These are phyloP conservation scores for Perognathus longimembris DNA, from an alignment of 2,113 vertebrate species.

Conservation along the genomic window DNA sequence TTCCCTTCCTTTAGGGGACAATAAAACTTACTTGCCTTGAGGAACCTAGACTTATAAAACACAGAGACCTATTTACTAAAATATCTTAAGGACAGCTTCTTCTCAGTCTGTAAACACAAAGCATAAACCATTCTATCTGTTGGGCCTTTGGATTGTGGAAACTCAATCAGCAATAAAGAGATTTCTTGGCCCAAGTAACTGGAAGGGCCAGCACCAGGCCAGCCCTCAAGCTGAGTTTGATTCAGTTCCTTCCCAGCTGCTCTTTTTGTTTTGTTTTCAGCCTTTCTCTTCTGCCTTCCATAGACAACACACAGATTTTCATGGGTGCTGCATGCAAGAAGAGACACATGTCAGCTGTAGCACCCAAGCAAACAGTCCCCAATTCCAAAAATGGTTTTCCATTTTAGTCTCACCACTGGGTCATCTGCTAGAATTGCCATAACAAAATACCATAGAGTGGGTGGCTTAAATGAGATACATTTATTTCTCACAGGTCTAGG, in stretches of 20 bases:
- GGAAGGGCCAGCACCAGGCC: neutral
- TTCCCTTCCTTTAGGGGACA: constrained; percentile 20
- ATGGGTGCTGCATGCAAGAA: neutral
- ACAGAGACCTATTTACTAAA: constrained; percentile 42
- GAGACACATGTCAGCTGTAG: neutral
- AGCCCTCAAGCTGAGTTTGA: neutral
- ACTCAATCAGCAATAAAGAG: neutral
- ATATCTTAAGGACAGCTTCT: constrained; percentile 34
- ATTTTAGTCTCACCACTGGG: neutral
- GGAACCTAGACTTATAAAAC: constrained; percentile 60
- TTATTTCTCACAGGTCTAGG: neutral
- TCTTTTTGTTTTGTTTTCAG: neutral
- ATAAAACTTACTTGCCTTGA: constrained; percentile 36
- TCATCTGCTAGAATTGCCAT: neutral
- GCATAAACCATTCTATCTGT: neutral
- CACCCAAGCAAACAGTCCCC: neutral
- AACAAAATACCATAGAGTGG: neutral
- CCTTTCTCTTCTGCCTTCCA: neutral
- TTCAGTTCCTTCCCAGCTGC: neutral
- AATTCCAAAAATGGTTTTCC: neutral
- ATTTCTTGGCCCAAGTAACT: neutral
- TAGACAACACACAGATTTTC: neutral
- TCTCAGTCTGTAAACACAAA: constrained; percentile 40
- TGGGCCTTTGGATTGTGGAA: constrained; percentile 14
- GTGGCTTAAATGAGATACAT: neutral